Percentiles rank a stretch among this genome's conserved stretches.
These are phyloP conservation scores for Dione vanillae DNA, from an alignment of 2,888 invertebrate genomes.

Conservation along the genomic window DNA sequence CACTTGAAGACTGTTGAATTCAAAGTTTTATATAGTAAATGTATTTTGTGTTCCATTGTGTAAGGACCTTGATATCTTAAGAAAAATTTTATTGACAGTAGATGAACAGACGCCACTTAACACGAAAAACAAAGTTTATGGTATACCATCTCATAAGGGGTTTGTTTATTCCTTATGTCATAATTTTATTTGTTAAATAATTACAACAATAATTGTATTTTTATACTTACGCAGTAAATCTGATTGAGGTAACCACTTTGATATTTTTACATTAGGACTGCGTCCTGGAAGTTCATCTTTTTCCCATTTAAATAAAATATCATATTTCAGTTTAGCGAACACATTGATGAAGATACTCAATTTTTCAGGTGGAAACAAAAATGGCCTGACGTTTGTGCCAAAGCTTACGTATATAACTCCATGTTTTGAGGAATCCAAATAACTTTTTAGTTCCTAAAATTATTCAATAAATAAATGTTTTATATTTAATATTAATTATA, in stretches of 20 bases:
- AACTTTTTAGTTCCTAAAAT: slow-evolving; percentile 62
- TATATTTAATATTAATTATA: too few species aligned
- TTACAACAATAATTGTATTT: not conserved
- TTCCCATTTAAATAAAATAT: slow-evolving; percentile 70
- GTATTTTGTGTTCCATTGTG: too few species aligned
- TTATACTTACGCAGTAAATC: slow-evolving; percentile 57
- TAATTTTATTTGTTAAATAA: not conserved
- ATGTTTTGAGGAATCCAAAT: slow-evolving; percentile 63
- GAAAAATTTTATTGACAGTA: too few species aligned
- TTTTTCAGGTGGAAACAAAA: slow-evolving; percentile 58
- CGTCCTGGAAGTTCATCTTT: slow-evolving; percentile 43
- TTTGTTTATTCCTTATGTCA: too few species aligned
- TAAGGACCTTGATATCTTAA: too few species aligned
- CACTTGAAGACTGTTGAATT: too few species aligned
- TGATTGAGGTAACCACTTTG: slow-evolving; percentile 68
- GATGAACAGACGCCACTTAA: too few species aligned
- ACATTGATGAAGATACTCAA: slow-evolving; percentile 58
- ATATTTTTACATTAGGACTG: slow-evolving; percentile 63
- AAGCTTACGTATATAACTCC: slow-evolving; percentile 76
- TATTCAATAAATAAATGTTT: not conserved
- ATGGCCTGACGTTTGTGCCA: slow-evolving; percentile 66
- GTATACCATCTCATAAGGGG: too few species aligned
- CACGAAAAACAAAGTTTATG: too few species aligned
- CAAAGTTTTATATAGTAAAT: too few species aligned
- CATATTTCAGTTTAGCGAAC: slow-evolving; percentile 66